Percentiles rank a stretch among this genome's conserved stretches.
phyloP scores from a whole-genome alignment of 2,797 vertebrate species.

The Chloroceryle amazona region DNA sequence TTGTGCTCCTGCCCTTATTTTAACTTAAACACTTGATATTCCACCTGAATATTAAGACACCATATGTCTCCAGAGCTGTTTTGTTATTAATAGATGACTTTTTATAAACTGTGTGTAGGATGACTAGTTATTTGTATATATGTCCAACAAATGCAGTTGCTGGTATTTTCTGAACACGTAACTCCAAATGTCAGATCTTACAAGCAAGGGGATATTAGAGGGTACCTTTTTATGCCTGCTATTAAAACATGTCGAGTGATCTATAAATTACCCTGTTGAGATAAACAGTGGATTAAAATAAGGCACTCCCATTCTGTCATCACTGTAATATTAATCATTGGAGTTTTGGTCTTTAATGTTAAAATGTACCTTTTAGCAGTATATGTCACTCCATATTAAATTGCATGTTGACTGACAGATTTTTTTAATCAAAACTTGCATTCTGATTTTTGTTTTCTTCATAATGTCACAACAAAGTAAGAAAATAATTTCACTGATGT shows the following conservation, averaged over 20 bases:
- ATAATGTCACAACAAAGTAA: slow-evolving; percentile 77
- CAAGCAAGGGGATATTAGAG: slow-evolving; percentile 72
- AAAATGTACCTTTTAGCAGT: slow-evolving; percentile 84
- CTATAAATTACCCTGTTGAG: slow-evolving; percentile 83
- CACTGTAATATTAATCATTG: slow-evolving; percentile 82
- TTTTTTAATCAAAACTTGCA: slow-evolving; percentile 82
- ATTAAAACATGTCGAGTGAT: slow-evolving; percentile 88
- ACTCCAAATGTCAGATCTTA: slow-evolving; percentile 82
- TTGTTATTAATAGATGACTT: slow-evolving; percentile 84
- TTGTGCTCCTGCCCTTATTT: slow-evolving; percentile 85
- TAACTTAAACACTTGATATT: slow-evolving; percentile 89
- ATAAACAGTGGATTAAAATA: slow-evolving; percentile 87
- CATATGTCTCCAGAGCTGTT: slow-evolving; percentile 79
- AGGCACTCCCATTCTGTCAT: slow-evolving; percentile 84
- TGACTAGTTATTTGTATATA: slow-evolving; percentile 80
- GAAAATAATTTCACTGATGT: slow-evolving; percentile 67
- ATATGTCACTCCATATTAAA: slow-evolving; percentile 81
- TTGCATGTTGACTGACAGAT: slow-evolving; percentile 83
- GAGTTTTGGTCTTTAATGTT: slow-evolving; percentile 82
- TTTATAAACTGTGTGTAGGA: slow-evolving; percentile 83
- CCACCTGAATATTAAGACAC: slow-evolving; percentile 84
- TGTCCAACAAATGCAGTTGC: slow-evolving; percentile 77
- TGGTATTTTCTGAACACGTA: slow-evolving; percentile 73
- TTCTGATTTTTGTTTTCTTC: slow-evolving; percentile 74
- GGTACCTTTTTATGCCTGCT: slow-evolving; percentile 82